Evolutionary conservation across 2,113 vertebrate genomes (phyloP).

Genomic region (Probosciger aterrimus): DNA sequence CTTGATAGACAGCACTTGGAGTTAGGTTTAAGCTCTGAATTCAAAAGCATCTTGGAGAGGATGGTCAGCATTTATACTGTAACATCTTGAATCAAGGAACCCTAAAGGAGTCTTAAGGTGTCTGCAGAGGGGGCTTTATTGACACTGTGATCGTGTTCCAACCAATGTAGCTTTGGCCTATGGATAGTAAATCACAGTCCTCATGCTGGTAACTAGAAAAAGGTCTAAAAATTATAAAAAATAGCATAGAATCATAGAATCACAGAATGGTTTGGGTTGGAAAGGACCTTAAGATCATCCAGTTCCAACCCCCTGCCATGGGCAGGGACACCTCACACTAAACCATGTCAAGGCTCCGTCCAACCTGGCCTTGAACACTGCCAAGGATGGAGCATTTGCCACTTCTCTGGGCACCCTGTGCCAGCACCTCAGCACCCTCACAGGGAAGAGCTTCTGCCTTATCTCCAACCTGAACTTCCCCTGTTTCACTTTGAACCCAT

Average conservation of each 20-base stretch:
- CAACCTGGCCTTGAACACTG: not conserved
- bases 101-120: not conserved
- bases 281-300: not conserved
- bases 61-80: not conserved
- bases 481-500: not conserved
- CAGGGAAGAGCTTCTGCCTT: not conserved
- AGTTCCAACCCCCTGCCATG: not conserved
- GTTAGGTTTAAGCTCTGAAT: not conserved
- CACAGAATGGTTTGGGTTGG: not conserved
- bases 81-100: not conserved
- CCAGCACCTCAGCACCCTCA: not conserved
- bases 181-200: not conserved
- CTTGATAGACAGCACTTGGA: not conserved
- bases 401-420: not conserved
- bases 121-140: not conserved
- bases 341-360: not conserved
- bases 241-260: not conserved
- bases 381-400: not conserved
- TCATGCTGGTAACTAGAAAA: not conserved
- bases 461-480: not conserved
- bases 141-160: rapidly evolving
- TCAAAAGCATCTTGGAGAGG: not conserved
- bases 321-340: not conserved
- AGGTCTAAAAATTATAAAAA: not conserved
- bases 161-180: not conserved